A percentile compares a stretch with the other conserved stretches of the same genome.
Evolutionary conservation across 37 sponge, comb jelly and placozoan genomes (phyloP).

Genomic region (Tethya wilhelma): DNA sequence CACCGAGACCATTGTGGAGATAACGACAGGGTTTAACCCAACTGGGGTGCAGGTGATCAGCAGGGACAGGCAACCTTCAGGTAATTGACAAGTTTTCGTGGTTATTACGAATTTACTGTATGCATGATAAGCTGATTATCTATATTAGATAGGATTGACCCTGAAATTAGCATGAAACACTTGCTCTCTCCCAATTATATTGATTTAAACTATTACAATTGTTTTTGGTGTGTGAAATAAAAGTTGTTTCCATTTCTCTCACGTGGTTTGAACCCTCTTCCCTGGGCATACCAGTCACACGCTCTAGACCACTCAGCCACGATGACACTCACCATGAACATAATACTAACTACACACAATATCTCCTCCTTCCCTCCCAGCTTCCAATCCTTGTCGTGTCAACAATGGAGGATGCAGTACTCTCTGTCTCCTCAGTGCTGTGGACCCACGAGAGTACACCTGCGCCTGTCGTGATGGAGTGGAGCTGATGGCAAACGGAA

Average conservation of each 20-base stretch:
- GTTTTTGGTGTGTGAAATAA: too few species aligned
- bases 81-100: neutral
- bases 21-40: neutral
- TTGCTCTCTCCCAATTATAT: too few species aligned
- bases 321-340: neutral
- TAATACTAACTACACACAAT: neutral
- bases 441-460: neutral
- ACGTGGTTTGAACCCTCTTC: too few species aligned
- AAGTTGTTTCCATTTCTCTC: too few species aligned
- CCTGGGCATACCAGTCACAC: too few species aligned
- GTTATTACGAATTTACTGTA: too few species aligned
- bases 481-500: too few species aligned
- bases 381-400: conserved; percentile 46
- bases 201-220: too few species aligned
- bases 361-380: neutral
- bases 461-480: conserved; percentile 57
- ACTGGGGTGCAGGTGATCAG: conserved; percentile 4
- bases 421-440: conserved; percentile 48
- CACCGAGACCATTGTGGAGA: neutral
- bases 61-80: conserved; percentile 11
- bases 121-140: too few species aligned
- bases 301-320: too few species aligned
- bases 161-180: too few species aligned
- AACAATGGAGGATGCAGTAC: conserved; percentile 70
- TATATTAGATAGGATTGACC: too few species aligned